These are phyloP conservation scores for Sphaerodactylus townsendi DNA, from an alignment of 2,113 vertebrate genomes.

Conservation along the genomic window DNA sequence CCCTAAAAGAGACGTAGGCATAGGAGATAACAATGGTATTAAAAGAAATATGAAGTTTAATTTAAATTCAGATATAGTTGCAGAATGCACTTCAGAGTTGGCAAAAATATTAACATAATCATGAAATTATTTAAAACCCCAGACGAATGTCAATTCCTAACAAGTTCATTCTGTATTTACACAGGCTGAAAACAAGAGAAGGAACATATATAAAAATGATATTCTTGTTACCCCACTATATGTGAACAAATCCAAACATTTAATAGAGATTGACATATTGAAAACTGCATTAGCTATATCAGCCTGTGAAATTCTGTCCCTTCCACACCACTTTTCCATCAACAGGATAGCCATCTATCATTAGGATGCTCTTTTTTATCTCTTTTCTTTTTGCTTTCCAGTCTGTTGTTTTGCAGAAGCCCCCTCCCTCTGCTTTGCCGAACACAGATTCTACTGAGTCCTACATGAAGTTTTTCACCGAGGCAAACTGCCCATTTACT, in stretches of 20 bases:
- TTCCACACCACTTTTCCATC: not conserved
- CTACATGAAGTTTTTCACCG: no score
- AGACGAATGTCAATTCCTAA: not conserved
- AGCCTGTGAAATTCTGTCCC: not conserved
- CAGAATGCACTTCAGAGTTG: not conserved
- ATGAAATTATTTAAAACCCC: not conserved
- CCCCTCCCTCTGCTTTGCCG: no score
- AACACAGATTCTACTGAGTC: no score
- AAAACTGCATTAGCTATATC: no score
- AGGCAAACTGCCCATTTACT: no score
- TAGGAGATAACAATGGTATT: not conserved
- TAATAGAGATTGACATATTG: not conserved
- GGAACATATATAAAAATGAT: not conserved
- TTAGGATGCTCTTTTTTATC: not conserved
- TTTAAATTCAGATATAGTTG: not conserved
- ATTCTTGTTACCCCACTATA: not conserved
- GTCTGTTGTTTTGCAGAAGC: not conserved
- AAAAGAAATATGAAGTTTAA: not conserved
- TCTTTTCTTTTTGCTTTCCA: no score
- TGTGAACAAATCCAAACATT: not conserved
- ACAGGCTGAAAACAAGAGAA: no score
- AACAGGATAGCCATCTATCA: no score
- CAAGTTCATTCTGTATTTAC: not conserved
- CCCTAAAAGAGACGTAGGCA: slow-evolving; percentile 25
- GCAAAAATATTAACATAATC: not conserved